Percentiles rank a stretch among this genome's conserved stretches.
Evolutionary conservation across 2,888 invertebrate genomes (phyloP).

Genomic region (Nemotelus pantherinus): DNA sequence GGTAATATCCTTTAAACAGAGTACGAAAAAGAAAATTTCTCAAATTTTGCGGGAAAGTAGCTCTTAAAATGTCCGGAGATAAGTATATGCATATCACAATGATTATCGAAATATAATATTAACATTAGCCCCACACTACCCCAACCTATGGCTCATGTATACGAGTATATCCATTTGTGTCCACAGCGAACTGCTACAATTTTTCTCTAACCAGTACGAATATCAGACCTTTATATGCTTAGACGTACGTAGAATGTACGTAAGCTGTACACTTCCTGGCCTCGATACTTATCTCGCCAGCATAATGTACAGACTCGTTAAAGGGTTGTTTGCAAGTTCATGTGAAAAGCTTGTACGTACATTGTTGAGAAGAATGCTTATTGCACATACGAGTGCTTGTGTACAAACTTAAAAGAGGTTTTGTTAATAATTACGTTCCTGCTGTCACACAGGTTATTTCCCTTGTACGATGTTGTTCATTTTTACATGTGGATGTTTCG

Average conservation of each 20-base stretch:
- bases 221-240: not conserved
- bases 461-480: conserved; percentile 20
- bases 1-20: too few species aligned
- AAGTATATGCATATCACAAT: too few species aligned
- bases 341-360: conserved; percentile 40
- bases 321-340: conserved; percentile 41
- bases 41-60: too few species aligned
- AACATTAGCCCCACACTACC: too few species aligned
- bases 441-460: not conserved
- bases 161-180: too few species aligned
- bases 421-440: conserved; percentile 39
- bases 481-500: conserved; percentile 10
- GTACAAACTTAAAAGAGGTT: conserved; percentile 21
- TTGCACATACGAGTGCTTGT: conserved; percentile 32
- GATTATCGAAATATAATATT: too few species aligned
- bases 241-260: not conserved
- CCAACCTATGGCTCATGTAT: too few species aligned
- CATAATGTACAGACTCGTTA: conserved; percentile 32
- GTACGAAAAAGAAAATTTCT: too few species aligned
- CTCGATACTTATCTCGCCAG: not conserved
- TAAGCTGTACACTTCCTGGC: conserved; percentile 22
- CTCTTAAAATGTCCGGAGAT: too few species aligned
- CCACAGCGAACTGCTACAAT: not conserved
- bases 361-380: conserved; percentile 43
- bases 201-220: not conserved